Conservation (phyloP, 1,140 invertebrate genomes). For the Colletes gigas region DNA sequence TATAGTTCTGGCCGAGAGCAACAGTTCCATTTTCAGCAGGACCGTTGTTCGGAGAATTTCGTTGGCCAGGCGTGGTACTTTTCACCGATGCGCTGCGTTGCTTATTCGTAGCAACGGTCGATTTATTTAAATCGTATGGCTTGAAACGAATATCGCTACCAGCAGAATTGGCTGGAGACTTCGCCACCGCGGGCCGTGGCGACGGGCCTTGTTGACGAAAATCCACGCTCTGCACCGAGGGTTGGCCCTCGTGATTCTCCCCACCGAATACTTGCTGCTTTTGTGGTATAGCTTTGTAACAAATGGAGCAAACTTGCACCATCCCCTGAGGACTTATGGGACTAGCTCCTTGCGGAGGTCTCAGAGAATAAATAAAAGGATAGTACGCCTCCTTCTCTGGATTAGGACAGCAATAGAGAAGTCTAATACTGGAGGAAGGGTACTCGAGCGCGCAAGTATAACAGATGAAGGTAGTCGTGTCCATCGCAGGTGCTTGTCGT, state of each 20-base stretch:
- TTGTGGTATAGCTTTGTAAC: constrained; percentile 90
- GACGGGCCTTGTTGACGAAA: constrained; percentile 76
- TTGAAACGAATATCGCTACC: constrained; percentile 86
- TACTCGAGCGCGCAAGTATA: constrained; percentile 92
- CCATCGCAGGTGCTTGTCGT: constrained; percentile 84
- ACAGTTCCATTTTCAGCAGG: constrained; percentile 75
- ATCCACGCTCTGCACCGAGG: constrained; percentile 73
- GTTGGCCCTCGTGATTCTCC: constrained; percentile 78
- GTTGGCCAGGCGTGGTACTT: constrained; percentile 76
- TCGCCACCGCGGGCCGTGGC: constrained; percentile 80
- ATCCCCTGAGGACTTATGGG: constrained; percentile 91
- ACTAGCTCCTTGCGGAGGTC: constrained; percentile 90
- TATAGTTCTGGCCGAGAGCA: constrained; percentile 78
- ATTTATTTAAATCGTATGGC: constrained; percentile 87
- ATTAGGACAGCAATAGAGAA: constrained; percentile 92
- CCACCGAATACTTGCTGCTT: constrained; percentile 89
- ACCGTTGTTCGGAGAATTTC: constrained; percentile 77
- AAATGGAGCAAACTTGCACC: constrained; percentile 92
- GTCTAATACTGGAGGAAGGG: constrained; percentile 87
- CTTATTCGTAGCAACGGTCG: constrained; percentile 81
- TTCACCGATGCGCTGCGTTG: constrained; percentile 77
- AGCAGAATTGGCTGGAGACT: constrained; percentile 82
- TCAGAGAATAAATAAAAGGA: constrained; percentile 91
- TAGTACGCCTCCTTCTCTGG: constrained; percentile 93
- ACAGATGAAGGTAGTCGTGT: constrained; percentile 91